Base-by-base conservation (phyloP, 2,113 vertebrate genomes). In the Furnarius figulus region DNA sequence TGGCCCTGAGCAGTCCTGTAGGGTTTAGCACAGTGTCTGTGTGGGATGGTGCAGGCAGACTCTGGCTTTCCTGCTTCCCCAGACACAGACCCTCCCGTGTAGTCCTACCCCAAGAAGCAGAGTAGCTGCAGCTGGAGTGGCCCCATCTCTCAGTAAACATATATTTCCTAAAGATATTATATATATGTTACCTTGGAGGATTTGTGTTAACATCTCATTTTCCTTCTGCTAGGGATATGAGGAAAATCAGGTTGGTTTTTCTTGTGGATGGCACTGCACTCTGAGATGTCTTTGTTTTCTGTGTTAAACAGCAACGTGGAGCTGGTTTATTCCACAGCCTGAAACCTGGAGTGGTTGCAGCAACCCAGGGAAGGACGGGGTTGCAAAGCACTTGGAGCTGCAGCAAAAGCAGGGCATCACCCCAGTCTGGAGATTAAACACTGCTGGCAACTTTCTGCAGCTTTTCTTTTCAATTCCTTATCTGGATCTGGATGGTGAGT, bases 51-150 rank as follows among this genome's bases (percentile, higher is more conserved):
- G 8, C 39, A 73, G 62, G 39, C 42, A 82, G 40, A 56, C 28
- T 12, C 33, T 79, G 65, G 17, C n/a, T 66, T 84, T 80, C 24
- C 33, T 23, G 10, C n/a, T 86, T 86, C 40, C 49, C 0, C 0
- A 70, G 24, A 21, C 1, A 1, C 1, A 1, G 61, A 31, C 25
- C 1, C 1, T 0, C 0, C 22, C 30, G 8, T 44, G 31, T 33
- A 63, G 20, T 37, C 10, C 2, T 2, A 66, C 6, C 12, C 33
- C 18, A 20, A 49, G 58, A 21, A 65, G 30, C 28, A 55, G 42
- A 65, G 23, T 11, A 46, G 42, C 56, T 87, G 47, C 47, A 70
- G 82, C 44, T 87, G 52, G 12, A 0, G 0, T 47, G 35, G 24
- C n/a, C 31, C 24, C 15, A 37, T 40, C 40, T 67, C 25, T 65